A percentile compares a stretch with the other conserved stretches of the same genome.
Conservation (phyloP, 2,888 invertebrate genomes). For the Euclidia mi region DNA sequence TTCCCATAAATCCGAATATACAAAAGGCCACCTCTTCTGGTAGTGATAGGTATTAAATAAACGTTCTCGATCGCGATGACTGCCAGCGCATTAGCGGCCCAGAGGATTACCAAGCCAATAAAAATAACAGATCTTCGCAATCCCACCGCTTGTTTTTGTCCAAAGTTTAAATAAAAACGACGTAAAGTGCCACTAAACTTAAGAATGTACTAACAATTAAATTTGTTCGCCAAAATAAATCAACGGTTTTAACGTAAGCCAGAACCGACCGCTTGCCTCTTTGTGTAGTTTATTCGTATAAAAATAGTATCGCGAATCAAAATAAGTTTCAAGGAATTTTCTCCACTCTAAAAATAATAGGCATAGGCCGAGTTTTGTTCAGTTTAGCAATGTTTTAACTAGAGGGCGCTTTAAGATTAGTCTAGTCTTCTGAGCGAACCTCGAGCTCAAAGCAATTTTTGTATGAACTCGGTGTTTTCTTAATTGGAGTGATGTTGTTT, state of each 20-base stretch:
- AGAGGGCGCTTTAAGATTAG: background rate
- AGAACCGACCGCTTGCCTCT: constrained; percentile 38
- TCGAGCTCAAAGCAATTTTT: no score
- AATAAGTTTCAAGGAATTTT: constrained; percentile 54
- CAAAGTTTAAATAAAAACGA: constrained; percentile 58
- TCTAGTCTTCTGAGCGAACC: no score
- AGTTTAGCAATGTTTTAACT: constrained; percentile 10
- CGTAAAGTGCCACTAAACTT: constrained; percentile 62
- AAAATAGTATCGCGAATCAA: constrained; percentile 48
- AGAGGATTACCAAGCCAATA: constrained; percentile 59
- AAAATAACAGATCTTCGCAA: constrained; percentile 55
- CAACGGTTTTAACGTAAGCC: constrained; percentile 41
- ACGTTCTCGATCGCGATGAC: background rate
- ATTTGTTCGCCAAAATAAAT: constrained; percentile 43
- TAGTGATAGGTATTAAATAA: no score
- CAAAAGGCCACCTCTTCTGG: background rate
- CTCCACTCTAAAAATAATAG: constrained; percentile 48
- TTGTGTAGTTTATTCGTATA: constrained; percentile 40
- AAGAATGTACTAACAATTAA: constrained; percentile 53
- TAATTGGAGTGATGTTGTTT: no score
- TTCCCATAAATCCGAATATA: background rate
- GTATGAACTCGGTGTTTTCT: no score
- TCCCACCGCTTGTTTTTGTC: constrained; percentile 40
- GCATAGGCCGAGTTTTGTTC: constrained; percentile 23
- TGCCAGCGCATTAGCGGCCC: constrained; percentile 43